Conservation (phyloP, 92 coral and sea anemone species). For the Actinostola sp. region DNA sequence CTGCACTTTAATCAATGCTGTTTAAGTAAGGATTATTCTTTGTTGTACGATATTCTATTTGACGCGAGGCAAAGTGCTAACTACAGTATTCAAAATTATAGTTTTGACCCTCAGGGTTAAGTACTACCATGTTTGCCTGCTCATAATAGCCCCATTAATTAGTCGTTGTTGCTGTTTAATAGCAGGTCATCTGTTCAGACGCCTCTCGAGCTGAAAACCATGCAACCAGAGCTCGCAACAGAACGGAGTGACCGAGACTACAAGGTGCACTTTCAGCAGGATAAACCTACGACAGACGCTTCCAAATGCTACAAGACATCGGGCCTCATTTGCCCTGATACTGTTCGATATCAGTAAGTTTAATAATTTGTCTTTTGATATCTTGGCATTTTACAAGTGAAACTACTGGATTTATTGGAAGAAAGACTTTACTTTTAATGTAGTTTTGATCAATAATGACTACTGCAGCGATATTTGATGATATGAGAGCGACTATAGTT, state of each 20-base stretch:
- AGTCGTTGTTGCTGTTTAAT: neutral
- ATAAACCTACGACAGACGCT: constrained; percentile 47
- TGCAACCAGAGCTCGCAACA: constrained; percentile 77
- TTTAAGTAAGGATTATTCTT: too few relatives aligned
- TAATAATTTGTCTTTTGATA: neutral
- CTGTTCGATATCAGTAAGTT: constrained; percentile 94
- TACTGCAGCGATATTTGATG: too few relatives aligned
- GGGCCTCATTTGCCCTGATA: constrained; percentile 91
- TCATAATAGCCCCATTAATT: neutral
- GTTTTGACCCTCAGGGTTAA: constrained; percentile 11
- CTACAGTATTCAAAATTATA: neutral
- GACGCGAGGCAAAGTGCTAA: too few relatives aligned
- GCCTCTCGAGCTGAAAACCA: constrained; percentile 70
- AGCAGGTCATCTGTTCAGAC: constrained; percentile 48
- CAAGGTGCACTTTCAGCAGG: constrained; percentile 94
- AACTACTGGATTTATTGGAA: too few relatives aligned
- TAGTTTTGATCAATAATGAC: too few relatives aligned
- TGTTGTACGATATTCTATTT: too few relatives aligned
- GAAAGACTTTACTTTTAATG: too few relatives aligned
- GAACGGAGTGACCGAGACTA: constrained; percentile 90
- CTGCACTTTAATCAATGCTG: too few relatives aligned
- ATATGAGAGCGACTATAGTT: too few relatives aligned
- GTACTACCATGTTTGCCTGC: neutral
- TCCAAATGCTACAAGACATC: constrained; percentile 78
- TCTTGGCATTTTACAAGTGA: too few relatives aligned